Evolutionary conservation across 1,140 invertebrate genomes (phyloP).

Genomic region (Amyelois transitella): DNA sequence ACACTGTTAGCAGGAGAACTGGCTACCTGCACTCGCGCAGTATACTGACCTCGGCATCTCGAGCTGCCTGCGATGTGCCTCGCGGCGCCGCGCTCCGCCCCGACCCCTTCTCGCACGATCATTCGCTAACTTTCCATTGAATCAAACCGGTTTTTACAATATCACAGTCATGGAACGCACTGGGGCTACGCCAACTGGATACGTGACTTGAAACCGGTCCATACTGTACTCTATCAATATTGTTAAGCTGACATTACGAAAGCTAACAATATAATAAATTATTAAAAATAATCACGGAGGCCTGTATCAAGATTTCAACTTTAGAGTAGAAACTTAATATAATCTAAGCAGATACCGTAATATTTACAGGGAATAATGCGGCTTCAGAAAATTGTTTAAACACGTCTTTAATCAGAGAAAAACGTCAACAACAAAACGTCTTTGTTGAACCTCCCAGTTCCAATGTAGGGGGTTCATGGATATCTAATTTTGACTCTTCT

Average conservation of each 20-base stretch:
- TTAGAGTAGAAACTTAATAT: too few species aligned
- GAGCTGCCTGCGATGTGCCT: slow-evolving; percentile 23
- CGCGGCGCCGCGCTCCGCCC: slow-evolving; percentile 28
- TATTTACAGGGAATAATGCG: too few species aligned
- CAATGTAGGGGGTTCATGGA: neutral
- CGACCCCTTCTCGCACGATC: slow-evolving; percentile 31
- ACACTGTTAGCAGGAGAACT: neutral
- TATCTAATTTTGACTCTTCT: neutral
- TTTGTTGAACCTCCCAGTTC: slow-evolving; percentile 2
- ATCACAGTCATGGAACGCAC: slow-evolving; percentile 2
- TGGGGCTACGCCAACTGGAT: slow-evolving; percentile 1
- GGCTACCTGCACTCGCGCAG: neutral
- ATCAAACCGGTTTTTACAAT: slow-evolving; percentile 28
- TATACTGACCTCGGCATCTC: neutral
- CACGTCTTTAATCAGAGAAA: slow-evolving; percentile 3
- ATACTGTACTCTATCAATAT: too few species aligned
- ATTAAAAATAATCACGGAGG: too few species aligned
- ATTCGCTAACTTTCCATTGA: slow-evolving; percentile 11
- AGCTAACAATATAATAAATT: too few species aligned
- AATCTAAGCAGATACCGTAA: too few species aligned
- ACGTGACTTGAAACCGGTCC: neutral
- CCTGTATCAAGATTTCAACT: too few species aligned
- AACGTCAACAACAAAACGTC: slow-evolving; percentile 18
- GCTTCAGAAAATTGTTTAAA: neutral
- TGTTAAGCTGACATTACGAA: too few species aligned